These are phyloP conservation scores for Sula dactylatra DNA, from an alignment of 2,113 vertebrate species.

Conservation along the genomic window DNA sequence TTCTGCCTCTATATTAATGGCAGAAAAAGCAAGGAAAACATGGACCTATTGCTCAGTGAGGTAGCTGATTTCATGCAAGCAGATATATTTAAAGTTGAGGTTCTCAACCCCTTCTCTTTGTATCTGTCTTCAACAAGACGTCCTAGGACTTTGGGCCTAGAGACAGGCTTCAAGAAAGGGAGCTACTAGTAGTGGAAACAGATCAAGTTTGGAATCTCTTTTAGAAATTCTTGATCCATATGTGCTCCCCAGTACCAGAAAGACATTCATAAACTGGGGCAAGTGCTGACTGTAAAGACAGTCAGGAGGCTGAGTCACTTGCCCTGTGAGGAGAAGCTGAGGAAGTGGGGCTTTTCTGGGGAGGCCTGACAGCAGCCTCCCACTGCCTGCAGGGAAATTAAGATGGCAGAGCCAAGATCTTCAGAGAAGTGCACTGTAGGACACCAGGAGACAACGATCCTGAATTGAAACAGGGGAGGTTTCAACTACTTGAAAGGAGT, in stretches of 20 bases:
- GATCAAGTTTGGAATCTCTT: not conserved
- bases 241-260: not conserved
- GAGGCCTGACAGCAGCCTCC: not conserved
- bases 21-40: not conserved
- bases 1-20: not conserved
- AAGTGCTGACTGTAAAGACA: not conserved
- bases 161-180: not conserved
- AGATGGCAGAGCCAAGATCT: not conserved
- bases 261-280: not conserved
- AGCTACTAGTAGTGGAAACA: not conserved
- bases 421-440: not conserved
- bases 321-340: not conserved
- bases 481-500: not conserved
- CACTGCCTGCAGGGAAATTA: not conserved
- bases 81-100: not conserved
- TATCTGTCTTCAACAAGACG: not conserved
- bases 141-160: not conserved
- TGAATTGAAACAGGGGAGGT: not conserved
- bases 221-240: not conserved
- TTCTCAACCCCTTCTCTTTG: not conserved
- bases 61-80: not conserved
- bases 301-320: not conserved
- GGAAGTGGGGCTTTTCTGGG: not conserved
- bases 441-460: not conserved
- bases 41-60: not conserved